Conservation (phyloP, 1,140 invertebrate species). For the Notospermus geniculatus region DNA sequence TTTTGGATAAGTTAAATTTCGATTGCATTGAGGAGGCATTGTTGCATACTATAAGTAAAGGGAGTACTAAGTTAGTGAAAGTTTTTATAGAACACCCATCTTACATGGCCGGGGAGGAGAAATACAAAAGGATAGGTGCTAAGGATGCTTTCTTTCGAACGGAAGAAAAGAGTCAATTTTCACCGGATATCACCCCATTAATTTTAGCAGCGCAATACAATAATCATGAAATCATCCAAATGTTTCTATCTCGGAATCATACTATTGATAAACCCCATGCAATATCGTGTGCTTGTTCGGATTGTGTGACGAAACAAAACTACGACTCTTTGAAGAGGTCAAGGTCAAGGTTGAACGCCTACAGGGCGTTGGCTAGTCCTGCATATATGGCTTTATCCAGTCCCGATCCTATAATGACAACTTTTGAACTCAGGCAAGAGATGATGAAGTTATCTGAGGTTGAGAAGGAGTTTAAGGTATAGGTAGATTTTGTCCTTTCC, state of each 20-base stretch:
- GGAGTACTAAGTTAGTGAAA: conserved; percentile 52
- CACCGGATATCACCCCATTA: conserved; percentile 52
- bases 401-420: conserved; percentile 66
- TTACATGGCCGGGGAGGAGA: conserved; percentile 52
- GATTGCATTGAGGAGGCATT: conserved; percentile 53
- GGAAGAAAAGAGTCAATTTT: conserved; percentile 50
- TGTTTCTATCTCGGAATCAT: conserved; percentile 54
- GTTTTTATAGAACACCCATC: conserved; percentile 50
- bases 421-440: conserved; percentile 64
- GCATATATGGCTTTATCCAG: conserved; percentile 67
- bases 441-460: conserved; percentile 56
- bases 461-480: conserved; percentile 62
- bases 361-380: conserved; percentile 53
- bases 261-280: conserved; percentile 61
- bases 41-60: conserved; percentile 55
- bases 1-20: conserved; percentile 46
- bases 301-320: conserved; percentile 59
- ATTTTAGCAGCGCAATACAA: conserved; percentile 55
- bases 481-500: too few species aligned
- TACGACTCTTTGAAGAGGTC: conserved; percentile 52
- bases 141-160: conserved; percentile 48
- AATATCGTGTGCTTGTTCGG: conserved; percentile 62
- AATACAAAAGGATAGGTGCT: conserved; percentile 41
- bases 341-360: conserved; percentile 53
- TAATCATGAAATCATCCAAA: conserved; percentile 56